phyloP scores from a whole-genome alignment of 2,797 vertebrate genomes.

The Neosilurus hyrtlii region DNA sequence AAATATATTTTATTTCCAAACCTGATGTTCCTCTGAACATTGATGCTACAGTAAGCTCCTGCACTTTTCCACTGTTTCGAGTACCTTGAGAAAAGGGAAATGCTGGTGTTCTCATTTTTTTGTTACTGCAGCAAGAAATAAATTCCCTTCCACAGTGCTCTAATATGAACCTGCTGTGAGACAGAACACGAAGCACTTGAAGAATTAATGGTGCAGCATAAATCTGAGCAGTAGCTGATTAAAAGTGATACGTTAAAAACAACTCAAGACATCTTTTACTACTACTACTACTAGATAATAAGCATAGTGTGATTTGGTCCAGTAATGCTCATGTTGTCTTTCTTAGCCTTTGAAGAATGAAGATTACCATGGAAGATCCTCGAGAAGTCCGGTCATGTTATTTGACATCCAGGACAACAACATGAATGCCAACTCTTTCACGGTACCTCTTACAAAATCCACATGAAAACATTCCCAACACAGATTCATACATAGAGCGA shows the following conservation, averaged over 20 bases:
- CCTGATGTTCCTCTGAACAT: neutral
- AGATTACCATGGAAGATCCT: conserved; percentile 71
- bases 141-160: neutral
- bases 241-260: neutral
- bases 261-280: neutral
- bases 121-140: conserved; percentile 13
- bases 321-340: conserved; percentile 5
- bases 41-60: neutral
- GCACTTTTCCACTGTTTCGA: neutral
- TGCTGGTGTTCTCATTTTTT: conserved; percentile 11
- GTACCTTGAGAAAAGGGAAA: conserved; percentile 10
- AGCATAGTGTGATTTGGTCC: neutral
- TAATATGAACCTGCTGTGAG: neutral
- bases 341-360: conserved; percentile 74
- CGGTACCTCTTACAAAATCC: conserved; percentile 66
- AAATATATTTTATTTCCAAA: conserved; percentile 17
- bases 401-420: conserved; percentile 79
- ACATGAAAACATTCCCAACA: neutral
- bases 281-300: neutral
- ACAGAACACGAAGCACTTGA: neutral
- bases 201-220: conserved; percentile 12
- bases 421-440: conserved; percentile 78
- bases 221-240: neutral
- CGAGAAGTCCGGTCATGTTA: conserved; percentile 76
- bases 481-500: neutral